Evolutionary conservation across 2,888 invertebrate species (phyloP).

Genomic region (Sabellastarte sp.): DNA sequence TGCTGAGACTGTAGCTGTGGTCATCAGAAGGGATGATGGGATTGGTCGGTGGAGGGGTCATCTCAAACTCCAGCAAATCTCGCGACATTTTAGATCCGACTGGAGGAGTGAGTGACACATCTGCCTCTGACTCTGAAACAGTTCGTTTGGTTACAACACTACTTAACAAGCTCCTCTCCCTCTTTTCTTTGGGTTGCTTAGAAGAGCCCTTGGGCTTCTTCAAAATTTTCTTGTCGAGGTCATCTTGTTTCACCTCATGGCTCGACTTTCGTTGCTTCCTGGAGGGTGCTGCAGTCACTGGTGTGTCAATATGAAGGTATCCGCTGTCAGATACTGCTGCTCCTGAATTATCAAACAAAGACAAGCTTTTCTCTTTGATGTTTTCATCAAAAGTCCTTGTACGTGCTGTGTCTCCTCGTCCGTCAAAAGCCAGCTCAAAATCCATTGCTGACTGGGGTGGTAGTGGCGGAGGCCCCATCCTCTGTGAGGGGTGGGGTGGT

Average conservation of each 20-base stretch:
- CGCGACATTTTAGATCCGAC: neutral
- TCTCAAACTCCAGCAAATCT: neutral
- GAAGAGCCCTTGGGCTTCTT: neutral
- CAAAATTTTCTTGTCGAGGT: neutral
- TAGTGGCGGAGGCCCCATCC: too few relatives aligned
- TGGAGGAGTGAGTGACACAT: neutral
- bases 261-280: neutral
- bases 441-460: too few relatives aligned
- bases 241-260: neutral
- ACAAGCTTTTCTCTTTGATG: neutral
- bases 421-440: neutral
- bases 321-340: too few relatives aligned
- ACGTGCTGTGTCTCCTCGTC: neutral
- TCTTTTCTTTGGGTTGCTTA: neutral
- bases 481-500: neutral
- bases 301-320: too few relatives aligned
- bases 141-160: too few relatives aligned
- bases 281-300: neutral
- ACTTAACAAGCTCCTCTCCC: neutral
- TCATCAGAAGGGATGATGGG: slow-evolving; percentile 4
- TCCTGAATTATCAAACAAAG: neutral
- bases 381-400: neutral
- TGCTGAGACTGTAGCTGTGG: slow-evolving; percentile 5
- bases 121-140: neutral
- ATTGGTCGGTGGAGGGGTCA: neutral